Conservation (phyloP, 2,113 vertebrate genomes). For the Acrocephalus kingi region DNA sequence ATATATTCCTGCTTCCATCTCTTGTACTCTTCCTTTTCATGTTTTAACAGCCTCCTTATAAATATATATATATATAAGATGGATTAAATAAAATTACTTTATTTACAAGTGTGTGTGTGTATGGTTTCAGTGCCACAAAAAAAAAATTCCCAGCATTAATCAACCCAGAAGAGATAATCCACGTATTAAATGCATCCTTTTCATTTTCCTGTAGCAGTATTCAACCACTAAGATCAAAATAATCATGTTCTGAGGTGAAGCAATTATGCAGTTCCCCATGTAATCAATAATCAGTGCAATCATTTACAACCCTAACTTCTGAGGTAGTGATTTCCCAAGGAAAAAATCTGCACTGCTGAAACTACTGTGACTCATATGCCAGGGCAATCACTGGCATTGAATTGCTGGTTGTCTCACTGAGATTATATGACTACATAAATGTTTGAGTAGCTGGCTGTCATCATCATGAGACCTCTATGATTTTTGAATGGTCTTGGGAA, state of each 20-base stretch:
- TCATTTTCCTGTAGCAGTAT: neutral
- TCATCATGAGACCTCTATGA: neutral
- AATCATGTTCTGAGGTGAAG: conserved; percentile 3
- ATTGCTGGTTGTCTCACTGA: neutral
- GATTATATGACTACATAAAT: neutral
- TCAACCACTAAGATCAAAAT: neutral
- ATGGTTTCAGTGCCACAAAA: neutral
- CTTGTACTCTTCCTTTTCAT: neutral
- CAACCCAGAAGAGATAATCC: neutral
- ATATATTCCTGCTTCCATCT: neutral
- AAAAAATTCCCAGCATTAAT: neutral
- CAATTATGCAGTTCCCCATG: neutral
- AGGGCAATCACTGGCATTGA: neutral
- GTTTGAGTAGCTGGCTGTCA: neutral
- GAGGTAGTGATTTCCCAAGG: neutral
- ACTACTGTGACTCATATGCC: neutral
- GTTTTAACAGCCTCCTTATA: neutral
- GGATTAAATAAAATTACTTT: neutral
- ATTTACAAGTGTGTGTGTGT: neutral
- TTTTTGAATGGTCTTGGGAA: neutral
- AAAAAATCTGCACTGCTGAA: neutral
- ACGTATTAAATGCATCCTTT: neutral
- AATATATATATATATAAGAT: neutral
- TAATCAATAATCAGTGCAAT: conserved; percentile 32
- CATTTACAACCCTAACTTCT: neutral